Base-by-base conservation (phyloP, 2,797 vertebrate genomes). In the Carduelis carduelis region DNA sequence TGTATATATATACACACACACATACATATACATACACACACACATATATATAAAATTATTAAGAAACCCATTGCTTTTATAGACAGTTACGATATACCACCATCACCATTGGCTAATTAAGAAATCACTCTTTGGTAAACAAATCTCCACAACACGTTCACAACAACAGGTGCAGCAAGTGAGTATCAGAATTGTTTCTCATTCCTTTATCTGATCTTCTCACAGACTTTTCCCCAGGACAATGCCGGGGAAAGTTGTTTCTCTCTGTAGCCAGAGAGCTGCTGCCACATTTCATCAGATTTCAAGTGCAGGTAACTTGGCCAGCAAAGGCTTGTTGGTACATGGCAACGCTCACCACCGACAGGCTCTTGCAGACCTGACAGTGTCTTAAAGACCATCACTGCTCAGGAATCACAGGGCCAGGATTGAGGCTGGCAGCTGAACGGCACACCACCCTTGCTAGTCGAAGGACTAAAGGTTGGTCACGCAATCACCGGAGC, bases 331-430 rank as follows among this genome's bases (percentile, higher is more conserved):
- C 22, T 7, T 21, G 8, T 2, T 2, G 13, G n/a, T 9, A 11
- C 5, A 0, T 0, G 39, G 34, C 6, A 17, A 5, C 0, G 2
- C 19, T 32, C 15, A 15, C 24, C 4, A 13, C 43, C 2, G 0
- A 32, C 23, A 2, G 20, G 24, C 60, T 86, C 28, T 12, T 1
- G 26, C 39, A 53, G 47, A 8, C 17, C 20, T 23, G 21, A 34
- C 24, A 39, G n/a, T 5, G 16, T n/a, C 30, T n/a, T 27, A 20
- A 7, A 20, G 14, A 41, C 14, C 17, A 13, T 1, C 61, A 1
- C 2, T 0, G 24, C 82, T n/a, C 28, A 3, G 5, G 0, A 9
- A 30, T 3, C 32, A 3, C 43, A 14, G 8, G 23, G 21, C 5
- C 28, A 37, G 44, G 14, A 5, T 0, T 2, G 24, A 24, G 18